Base-by-base conservation (phyloP, 2,113 vertebrate species). In the Lepus timidus region DNA sequence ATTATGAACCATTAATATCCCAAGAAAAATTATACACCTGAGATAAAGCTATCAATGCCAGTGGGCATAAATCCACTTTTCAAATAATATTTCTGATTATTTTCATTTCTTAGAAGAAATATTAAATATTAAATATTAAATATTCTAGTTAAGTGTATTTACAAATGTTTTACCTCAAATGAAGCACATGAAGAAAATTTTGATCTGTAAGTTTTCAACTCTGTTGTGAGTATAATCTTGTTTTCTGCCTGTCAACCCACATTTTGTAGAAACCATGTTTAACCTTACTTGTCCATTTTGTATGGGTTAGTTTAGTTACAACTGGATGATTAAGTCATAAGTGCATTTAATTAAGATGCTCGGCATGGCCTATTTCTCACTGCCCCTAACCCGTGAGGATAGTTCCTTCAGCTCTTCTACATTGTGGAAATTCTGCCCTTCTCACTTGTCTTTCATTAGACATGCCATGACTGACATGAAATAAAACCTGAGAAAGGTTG, bases 241-340 rank as follows among this genome's bases (percentile, higher is more conserved):
- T 33, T 86, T 14, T 27, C 31, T 55, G 51, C n/a, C 10, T 68
- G 0, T 67, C 9, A 68, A 62, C 13, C 17, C 1, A 27, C 39
- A 64, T 91, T 88, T 88, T 71, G 16, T 55, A 70, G 80, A 95
- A 78, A 73, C 33, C 0, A 12, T 74, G 51, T 73, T 85, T 93
- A 44, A 55, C 6, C 7, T 39, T 17, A 65, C 68, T 44, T 55
- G n/a, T 52, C 39, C 19, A 74, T 68, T 91, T 71, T 83, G 3
- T 58, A 17, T 44, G 23, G 14, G 6, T 93, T 88, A 33, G 11
- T 67, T 79, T 79, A 80, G 31, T 91, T 71, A 82, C 95, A 93
- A 85, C 4, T 62, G n/a, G 3, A 85, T 88, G 52, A 91, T 65
- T 36, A 80, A 55, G 9, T 31, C 52, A 31, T 58, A 93, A 65